Evolutionary conservation across 2,888 invertebrate species (phyloP), one percentile per base, ranked within the genome.

Genomic region (Athripsodes cinereus): DNA sequence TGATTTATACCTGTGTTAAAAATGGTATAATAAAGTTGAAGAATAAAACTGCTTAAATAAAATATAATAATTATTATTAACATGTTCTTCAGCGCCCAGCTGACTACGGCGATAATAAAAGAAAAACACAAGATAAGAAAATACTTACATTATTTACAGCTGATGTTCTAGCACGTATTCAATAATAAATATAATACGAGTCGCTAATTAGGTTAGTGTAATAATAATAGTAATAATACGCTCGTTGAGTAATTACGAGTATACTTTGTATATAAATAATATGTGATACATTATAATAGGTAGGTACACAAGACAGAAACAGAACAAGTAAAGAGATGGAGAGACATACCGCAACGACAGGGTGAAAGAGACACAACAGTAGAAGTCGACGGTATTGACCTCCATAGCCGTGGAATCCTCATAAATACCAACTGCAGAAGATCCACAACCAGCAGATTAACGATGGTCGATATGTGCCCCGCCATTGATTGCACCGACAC

Each of bases 371-470:
- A 22, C 13, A 19, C 35, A 31, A 31, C 13, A 18, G 18, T 21
- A n/a, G 52, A 13, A 3, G 40, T 13, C 5, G 52, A 31, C 21
- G 55, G 51, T 26, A 47, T 40, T 19, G 22, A 47, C 19, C 59
- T 40, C 54, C 57, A 57, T 34, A 48, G 53, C 22, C 59, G 59
- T 6, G 59, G 59, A 11, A 59, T 26, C 40, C 51, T 55, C n/a
- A 59, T 19, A 47, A 59, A 46, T 2, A 56, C 18, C 44, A 59
- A 19, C n/a, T 44, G 59, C 20, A 59, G 13, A 31, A 56, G 18
- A 44, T 59, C 50, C 46, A 48, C 35, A 18, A 44, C 22, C 19
- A 56, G 2, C 22, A 59, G 44, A n/a, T 56, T 52, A 16, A 54
- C 44, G 21, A 56, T 47, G 40, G 52, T 22, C 13, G 52, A 18